Percentiles rank a stretch among this genome's conserved stretches.
These are phyloP conservation scores for Plebejus melissa DNA, from an alignment of 2,888 invertebrate species.

Conservation along the genomic window DNA sequence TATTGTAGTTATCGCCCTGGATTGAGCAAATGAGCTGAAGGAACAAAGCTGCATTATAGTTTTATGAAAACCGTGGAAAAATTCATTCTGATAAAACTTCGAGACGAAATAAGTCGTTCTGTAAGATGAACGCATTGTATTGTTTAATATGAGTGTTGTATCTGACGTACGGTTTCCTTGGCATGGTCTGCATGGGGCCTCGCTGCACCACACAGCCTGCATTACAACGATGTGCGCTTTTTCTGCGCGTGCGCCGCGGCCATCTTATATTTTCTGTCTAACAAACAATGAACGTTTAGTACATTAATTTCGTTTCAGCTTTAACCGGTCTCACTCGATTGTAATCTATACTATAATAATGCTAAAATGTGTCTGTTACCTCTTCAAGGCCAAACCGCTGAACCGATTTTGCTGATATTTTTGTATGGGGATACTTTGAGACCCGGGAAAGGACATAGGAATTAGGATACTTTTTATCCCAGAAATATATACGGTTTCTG, in stretches of 20 bases:
- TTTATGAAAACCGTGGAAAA: too few species aligned
- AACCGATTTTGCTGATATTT: neutral
- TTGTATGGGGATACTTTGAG: too few species aligned
- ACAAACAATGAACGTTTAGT: slow-evolving; percentile 9
- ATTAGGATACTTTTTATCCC: neutral
- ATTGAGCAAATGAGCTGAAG: too few species aligned
- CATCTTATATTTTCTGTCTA: slow-evolving; percentile 3
- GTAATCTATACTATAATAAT: neutral
- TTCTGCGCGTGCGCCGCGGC: slow-evolving; percentile 27
- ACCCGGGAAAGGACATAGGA: too few species aligned
- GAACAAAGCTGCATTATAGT: too few species aligned
- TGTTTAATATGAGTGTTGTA: slow-evolving; percentile 33
- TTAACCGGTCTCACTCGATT: neutral
- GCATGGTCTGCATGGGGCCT: slow-evolving; percentile 32
- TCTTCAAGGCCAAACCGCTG: neutral
- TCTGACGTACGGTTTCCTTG: slow-evolving; percentile 37
- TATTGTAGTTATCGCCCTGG: neutral
- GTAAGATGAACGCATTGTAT: neutral
- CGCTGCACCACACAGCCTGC: slow-evolving; percentile 34
- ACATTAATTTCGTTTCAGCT: neutral
- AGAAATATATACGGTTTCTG: neutral
- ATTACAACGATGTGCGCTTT: slow-evolving; percentile 34
- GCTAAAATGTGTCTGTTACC: neutral
- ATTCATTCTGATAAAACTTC: neutral
- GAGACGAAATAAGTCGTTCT: neutral